phyloP scores from a whole-genome alignment of 2,797 vertebrate genomes.

The Coilia nasus region DNA sequence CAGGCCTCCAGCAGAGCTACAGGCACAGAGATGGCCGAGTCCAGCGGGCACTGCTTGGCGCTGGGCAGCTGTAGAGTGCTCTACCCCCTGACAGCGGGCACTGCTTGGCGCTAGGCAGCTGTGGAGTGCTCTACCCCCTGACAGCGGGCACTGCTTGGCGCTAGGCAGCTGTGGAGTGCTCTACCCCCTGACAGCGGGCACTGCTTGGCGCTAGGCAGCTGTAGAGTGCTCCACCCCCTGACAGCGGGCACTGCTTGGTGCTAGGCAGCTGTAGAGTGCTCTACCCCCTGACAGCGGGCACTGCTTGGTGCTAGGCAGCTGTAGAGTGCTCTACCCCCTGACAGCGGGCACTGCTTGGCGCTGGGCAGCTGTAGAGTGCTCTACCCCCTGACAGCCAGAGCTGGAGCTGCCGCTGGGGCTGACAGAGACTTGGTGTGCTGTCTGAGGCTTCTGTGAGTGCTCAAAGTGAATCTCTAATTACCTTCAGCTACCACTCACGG shows the following conservation, averaged over 20 bases:
- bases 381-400: slow-evolving; percentile 2
- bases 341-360: background rate
- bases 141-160: background rate
- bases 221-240: background rate
- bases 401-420: background rate
- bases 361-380: slow-evolving; percentile 17
- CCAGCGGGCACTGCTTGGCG: background rate
- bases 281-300: background rate
- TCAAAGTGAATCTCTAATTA: background rate
- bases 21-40: background rate
- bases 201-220: background rate
- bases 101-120: background rate
- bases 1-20: slow-evolving; percentile 1
- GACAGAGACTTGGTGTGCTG: background rate
- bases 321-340: background rate
- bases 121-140: background rate
- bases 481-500: background rate
- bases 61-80: slow-evolving; percentile 17
- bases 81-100: background rate
- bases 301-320: background rate
- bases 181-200: background rate
- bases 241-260: background rate
- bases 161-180: slow-evolving; percentile 15
- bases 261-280: slow-evolving; percentile 14
- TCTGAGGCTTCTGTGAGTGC: background rate